Evolutionary conservation across 2,888 invertebrate genomes (phyloP), one percentile per base, ranked within the genome.

Genomic region (Nephrocerus scutellatus): DNA sequence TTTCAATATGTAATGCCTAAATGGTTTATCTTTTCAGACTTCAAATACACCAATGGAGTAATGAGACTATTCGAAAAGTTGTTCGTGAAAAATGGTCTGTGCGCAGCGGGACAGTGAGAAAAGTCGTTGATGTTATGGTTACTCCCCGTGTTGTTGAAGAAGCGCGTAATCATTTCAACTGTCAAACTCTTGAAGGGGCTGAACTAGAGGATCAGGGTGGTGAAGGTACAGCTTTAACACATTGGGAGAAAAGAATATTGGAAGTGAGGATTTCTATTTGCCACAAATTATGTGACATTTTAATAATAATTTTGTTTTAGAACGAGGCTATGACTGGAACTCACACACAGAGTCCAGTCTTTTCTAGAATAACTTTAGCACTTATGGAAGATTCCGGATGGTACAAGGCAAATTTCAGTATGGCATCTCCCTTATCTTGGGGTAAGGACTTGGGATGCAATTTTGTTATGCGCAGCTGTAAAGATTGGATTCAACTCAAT

Each of bases 251-350:
- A 62, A 72, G 98, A 37, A 82, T 97, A 3, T 92, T 97, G 64
- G 98, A 98, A 78, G 93, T 92, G 57, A 64, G 60, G 5, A 13
- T 22, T 8, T 12, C 8, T n/a, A n/a, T n/a, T n/a, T n/a, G n/a
- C n/a, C n/a, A n/a, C n/a, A n/a, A n/a, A n/a, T n/a, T n/a, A 22
- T 22, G 23, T 10, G 7, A 22, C 23, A 22, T 22, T 22, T 8
- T 22, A 8, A 14, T 18, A 18, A 18, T 12, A n/a, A 10, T 23
- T 22, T 23, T 24, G 9, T 15, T 22, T 23, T 61, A 93, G 89
- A 96, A 96, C 68, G 97, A 98, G 71, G 96, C 96, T 0, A 98
- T 98, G 97, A 97, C 97, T 0, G 97, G 96, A 3, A 96, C 95
- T 0, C 97, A 97, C 68, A 97, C 97, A 0, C 96, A 96, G 67